Evolutionary conservation across 2,797 vertebrate species (phyloP), one percentile per base, ranked within the genome.

Genomic region (Telmatherina bonti): DNA sequence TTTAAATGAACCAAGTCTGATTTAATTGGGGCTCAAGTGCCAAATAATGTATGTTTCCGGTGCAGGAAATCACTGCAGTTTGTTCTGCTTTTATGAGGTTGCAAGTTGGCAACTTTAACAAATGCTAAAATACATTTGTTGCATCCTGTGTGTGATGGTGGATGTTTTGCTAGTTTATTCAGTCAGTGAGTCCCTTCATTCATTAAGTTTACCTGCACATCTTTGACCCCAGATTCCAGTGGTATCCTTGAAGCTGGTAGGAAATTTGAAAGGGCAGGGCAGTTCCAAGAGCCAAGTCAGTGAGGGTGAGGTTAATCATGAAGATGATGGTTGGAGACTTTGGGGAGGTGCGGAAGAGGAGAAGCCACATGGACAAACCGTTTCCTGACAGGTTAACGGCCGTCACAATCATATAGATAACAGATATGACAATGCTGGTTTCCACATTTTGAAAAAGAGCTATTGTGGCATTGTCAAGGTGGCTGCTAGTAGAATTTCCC

Each of bases 261-360:
- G 22, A 12, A 47, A 97, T 96, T 92, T 99, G 97, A 83, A 98
- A 97, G 0, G 97, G 97, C 31, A 99, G 90, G 30, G 94, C 95
- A 6, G 67, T 5, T 2, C 95, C 96, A 4, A 98, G 85, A 36
- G 91, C 88, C 63, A 99, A 86, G 87, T 99, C 97, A 0, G 96
- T 96, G 67, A 97, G 71, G 71, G 96, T 97, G 38, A 99, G 94
- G 79, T 99, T 97, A 77, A 98, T 97, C 97, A 99, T 98, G 88
- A 97, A 97, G 83, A 99, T 95, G 74, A 96, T 93, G 27, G 96
- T 95, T 1, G 96, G 89, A 0, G 95, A 96, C 84, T 94, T 95
- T 7, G 97, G 96, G 24, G 93, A 94, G 43, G 96, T 96, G 71
- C 91, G 94, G 2, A 94, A 94, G 55, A 93, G 60, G 10, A 99